Evolutionary conservation across 1,140 invertebrate species (phyloP).

Genomic region (Drosophila pachea): DNA sequence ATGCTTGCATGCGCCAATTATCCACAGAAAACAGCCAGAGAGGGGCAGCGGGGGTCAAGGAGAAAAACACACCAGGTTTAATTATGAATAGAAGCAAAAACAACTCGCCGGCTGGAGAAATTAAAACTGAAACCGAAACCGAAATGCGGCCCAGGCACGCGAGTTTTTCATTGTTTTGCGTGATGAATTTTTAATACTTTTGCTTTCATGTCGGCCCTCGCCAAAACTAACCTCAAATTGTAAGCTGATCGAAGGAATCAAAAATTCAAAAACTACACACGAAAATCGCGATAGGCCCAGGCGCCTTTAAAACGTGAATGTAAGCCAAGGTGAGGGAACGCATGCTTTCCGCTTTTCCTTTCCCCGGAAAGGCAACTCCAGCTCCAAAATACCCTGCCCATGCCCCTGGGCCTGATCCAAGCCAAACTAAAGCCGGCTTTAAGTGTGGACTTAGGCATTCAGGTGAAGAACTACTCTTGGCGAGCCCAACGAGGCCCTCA

Average conservation of each 20-base stretch:
- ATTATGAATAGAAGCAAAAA: slow-evolving; percentile 42
- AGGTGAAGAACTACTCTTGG: slow-evolving; percentile 9
- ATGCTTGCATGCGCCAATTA: slow-evolving; percentile 31
- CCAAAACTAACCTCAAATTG: slow-evolving; percentile 4
- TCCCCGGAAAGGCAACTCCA: too few species aligned
- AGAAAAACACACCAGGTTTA: slow-evolving; percentile 28
- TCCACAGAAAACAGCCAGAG: neutral
- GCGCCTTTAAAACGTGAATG: too few species aligned
- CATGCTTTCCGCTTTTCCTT: too few species aligned
- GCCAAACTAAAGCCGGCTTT: neutral
- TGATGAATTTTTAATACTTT: slow-evolving; percentile 37
- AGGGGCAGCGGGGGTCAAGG: too few species aligned
- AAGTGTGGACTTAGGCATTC: neutral
- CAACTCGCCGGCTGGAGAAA: slow-evolving; percentile 5
- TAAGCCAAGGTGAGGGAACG: too few species aligned
- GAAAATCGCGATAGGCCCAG: too few species aligned
- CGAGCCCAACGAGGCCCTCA: slow-evolving; percentile 4
- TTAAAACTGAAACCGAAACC: slow-evolving; percentile 25
- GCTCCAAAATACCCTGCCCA: too few species aligned
- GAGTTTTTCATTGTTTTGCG: slow-evolving; percentile 38
- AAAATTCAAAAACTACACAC: too few species aligned
- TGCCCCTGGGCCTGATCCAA: too few species aligned
- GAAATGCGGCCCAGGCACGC: slow-evolving; percentile 50
- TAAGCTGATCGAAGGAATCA: neutral
- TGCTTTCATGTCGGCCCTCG: slow-evolving; percentile 14